A percentile compares a stretch with the other conserved stretches of the same genome.
phyloP scores from a whole-genome alignment of 1,140 invertebrate genomes.

The Eueides isabella region DNA sequence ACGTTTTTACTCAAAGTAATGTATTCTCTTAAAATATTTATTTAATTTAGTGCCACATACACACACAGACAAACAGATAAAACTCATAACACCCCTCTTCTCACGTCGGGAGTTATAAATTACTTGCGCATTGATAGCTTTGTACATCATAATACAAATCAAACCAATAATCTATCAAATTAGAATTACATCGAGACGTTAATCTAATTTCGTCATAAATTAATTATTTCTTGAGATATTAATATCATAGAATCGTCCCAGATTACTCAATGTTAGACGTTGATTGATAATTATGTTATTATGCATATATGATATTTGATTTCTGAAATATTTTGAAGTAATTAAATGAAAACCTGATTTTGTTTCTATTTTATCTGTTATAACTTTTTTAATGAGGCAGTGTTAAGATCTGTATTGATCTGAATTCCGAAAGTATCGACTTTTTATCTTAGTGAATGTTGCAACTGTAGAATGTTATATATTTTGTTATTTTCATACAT shows the following conservation, averaged over 20 bases:
- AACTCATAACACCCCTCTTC: no score
- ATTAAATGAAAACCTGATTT: background rate
- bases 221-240: conserved; percentile 7
- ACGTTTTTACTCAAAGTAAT: no score
- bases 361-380: background rate
- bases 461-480: background rate
- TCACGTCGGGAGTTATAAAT: no score
- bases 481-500: background rate
- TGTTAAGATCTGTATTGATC: conserved; percentile 3
- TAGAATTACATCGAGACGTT: background rate
- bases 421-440: background rate
- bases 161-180: no score
- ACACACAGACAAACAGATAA: no score
- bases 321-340: background rate
- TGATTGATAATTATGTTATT: conserved; percentile 14
- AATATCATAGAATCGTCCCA: background rate
- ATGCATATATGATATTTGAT: background rate
- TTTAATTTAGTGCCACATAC: no score
- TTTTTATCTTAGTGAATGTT: background rate
- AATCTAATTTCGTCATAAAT: conserved; percentile 1
- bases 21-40: no score
- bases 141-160: background rate
- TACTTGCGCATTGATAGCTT: background rate
- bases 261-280: conserved; percentile 5
- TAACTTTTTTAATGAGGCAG: background rate